Percentiles rank a stretch among this genome's conserved stretches.
Evolutionary conservation across 1,140 invertebrate species (phyloP).

Genomic region (Lucilia sericata): DNA sequence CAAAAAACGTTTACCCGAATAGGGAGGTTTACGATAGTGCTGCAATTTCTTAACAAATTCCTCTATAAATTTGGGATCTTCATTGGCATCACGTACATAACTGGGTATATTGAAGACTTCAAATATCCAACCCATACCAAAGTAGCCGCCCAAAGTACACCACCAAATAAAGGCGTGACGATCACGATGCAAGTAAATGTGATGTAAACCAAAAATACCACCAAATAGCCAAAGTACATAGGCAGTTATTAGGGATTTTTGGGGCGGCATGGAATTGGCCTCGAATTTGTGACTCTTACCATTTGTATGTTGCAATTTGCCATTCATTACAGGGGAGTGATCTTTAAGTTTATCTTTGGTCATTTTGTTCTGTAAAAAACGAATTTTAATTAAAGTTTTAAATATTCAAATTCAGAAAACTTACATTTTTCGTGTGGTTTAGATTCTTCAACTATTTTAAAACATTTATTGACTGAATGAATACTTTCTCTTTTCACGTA

Average conservation of each 20-base stretch:
- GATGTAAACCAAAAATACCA: conserved; percentile 89
- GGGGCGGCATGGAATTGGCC: conserved; percentile 53
- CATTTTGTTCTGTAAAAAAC: background rate
- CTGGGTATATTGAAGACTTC: conserved; percentile 88
- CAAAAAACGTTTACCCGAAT: conserved; percentile 80
- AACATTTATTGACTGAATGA: background rate
- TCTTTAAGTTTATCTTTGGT: conserved; percentile 11
- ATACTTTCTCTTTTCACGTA: conserved; percentile 27
- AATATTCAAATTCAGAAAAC: background rate
- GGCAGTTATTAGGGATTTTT: conserved; percentile 79
- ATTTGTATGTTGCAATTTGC: conserved; percentile 37
- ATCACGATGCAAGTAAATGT: conserved; percentile 89
- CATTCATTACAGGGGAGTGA: conserved; percentile 1
- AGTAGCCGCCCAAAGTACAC: conserved; percentile 86
- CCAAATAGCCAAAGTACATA: conserved; percentile 90
- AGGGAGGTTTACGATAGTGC: conserved; percentile 79
- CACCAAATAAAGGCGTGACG: conserved; percentile 92
- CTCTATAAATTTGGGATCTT: conserved; percentile 78
- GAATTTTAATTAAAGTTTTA: background rate
- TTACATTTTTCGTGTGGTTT: background rate
- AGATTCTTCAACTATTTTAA: background rate
- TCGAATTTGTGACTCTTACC: background rate
- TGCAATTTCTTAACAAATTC: conserved; percentile 76
- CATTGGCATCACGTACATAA: conserved; percentile 90
- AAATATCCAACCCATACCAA: conserved; percentile 86